Base-by-base conservation (phyloP, 1,140 invertebrate species). In the Trichogramma pretiosum region DNA sequence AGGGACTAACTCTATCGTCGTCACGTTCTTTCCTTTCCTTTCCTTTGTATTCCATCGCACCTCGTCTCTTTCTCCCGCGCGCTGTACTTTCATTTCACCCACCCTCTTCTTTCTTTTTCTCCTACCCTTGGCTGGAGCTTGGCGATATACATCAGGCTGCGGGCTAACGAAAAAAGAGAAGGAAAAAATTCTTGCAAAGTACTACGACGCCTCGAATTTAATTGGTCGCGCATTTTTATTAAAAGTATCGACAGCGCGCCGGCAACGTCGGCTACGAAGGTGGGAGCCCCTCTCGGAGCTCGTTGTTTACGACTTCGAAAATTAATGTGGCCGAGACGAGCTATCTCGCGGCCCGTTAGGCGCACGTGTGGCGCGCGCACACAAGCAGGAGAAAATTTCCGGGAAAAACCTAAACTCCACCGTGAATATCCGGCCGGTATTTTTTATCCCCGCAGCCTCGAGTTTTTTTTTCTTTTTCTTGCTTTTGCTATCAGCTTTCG, bases 221-320 rank as follows among this genome's bases (percentile, higher is more conserved):
- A n/a, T n/a, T n/a, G 64, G 59, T 61, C 56, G 18, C 13, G 32
- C 30, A 51, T 64, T 70, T 71, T 70, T 70, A 71, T 70, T 70
- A 69, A 71, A 69, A 71, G 63, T 70, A 71, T 70, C 63, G 66
- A 68, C 67, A 70, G 63, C 53, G 46, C 48, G n/a, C n/a, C n/a
- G n/a, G n/a, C n/a, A n/a, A n/a, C n/a, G n/a, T n/a, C n/a, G n/a
- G n/a, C n/a, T n/a, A n/a, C n/a, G n/a, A n/a, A n/a, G n/a, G n/a
- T n/a, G n/a, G n/a, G n/a, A n/a, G n/a, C n/a, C n/a, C n/a, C n/a
- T n/a, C n/a, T n/a, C n/a, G n/a, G 48, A 46, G 56, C 60, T 63
- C n/a, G n/a, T n/a, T 68, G 61, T 70, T 68, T 67, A 70, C 60
- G 67, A 65, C 58, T 62, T 57, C 53, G 58, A 59, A 56, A 67